Conservation (phyloP, 2,888 invertebrate species). For the Syrphus vitripennis region DNA sequence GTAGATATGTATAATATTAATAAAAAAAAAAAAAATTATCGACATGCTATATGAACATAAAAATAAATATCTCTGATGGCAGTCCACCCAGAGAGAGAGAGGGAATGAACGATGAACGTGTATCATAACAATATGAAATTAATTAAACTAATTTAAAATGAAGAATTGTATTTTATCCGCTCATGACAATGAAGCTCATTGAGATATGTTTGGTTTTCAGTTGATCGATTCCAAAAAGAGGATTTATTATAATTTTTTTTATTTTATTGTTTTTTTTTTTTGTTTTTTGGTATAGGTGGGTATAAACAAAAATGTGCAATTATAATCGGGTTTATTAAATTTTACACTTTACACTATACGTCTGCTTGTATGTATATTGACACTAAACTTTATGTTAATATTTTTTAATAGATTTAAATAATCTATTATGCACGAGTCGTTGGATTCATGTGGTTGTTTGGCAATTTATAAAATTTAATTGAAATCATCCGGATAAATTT, state of each 20-base stretch:
- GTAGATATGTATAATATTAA: neutral
- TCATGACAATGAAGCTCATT: conserved; percentile 36
- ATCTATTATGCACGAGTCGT: neutral
- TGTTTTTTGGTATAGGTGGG: neutral
- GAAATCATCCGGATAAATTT: conserved; percentile 8
- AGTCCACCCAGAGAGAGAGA: neutral
- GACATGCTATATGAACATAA: conserved; percentile 24
- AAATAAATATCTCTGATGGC: conserved; percentile 12
- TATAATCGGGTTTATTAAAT: conserved; percentile 14
- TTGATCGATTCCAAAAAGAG: conserved; percentile 42
- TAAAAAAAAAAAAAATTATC: neutral
- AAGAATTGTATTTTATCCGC: conserved; percentile 47
- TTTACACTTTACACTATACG: neutral
- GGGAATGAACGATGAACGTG: conserved; percentile 14
- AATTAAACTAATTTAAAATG: conserved; percentile 64
- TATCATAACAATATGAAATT: conserved; percentile 66
- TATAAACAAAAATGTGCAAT: neutral
- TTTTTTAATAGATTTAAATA: conserved; percentile 8
- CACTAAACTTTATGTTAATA: conserved; percentile 24
- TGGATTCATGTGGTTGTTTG: neutral
- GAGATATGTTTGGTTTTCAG: conserved; percentile 39
- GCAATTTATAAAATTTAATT: conserved; percentile 11
- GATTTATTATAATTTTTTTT: neutral
- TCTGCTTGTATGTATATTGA: neutral
- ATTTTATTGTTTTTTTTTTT: neutral